Percentiles rank a stretch among this genome's conserved stretches.
phyloP scores from a whole-genome alignment of 2,888 invertebrate genomes.

The Aleiodes alternator region DNA sequence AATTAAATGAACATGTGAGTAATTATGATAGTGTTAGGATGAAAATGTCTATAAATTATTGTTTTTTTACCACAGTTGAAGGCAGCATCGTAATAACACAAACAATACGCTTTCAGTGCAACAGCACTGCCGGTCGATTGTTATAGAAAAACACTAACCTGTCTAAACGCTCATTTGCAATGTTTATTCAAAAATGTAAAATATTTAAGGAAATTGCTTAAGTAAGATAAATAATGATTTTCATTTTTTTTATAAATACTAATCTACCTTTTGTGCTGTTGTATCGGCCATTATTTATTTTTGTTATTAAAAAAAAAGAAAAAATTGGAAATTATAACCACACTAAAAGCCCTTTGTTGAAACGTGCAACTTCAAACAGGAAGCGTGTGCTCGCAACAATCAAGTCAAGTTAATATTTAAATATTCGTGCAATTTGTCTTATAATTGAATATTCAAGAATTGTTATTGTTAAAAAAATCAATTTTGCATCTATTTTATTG shows the following conservation, averaged over 20 bases:
- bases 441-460: background rate
- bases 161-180: constrained; percentile 6
- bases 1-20: background rate
- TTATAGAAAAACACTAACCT: constrained; percentile 55
- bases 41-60: constrained; percentile 40
- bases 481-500: too few species aligned
- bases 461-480: background rate
- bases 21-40: background rate
- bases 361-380: constrained; percentile 71
- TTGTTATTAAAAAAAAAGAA: constrained; percentile 57
- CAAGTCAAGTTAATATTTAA: background rate
- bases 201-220: background rate
- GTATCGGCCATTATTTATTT: constrained; percentile 65
- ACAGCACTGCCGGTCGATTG: constrained; percentile 59
- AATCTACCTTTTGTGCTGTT: constrained; percentile 64
- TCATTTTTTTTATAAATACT: background rate
- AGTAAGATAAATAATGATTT: background rate
- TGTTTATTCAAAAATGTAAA: background rate
- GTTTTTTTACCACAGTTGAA: constrained; percentile 57
- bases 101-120: constrained; percentile 49
- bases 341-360: constrained; percentile 62
- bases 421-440: background rate
- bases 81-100: constrained; percentile 58
- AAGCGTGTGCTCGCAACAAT: constrained; percentile 50
- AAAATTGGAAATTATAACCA: constrained; percentile 64